These are phyloP conservation scores for Hybognathus amarus DNA, from an alignment of 2,797 vertebrate genomes.

Conservation along the genomic window DNA sequence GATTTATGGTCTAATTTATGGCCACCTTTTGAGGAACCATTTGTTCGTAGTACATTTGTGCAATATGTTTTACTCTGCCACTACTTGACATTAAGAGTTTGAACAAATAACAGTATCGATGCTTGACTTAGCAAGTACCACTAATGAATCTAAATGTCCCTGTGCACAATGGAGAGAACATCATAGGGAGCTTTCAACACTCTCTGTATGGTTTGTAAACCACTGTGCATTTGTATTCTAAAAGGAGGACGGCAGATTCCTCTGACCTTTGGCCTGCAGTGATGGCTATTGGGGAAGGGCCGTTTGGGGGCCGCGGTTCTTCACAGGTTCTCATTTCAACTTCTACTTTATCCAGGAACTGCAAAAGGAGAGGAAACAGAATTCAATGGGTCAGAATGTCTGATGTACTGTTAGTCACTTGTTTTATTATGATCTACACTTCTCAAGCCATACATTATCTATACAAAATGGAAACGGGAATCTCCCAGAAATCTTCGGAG, in stretches of 20 bases:
- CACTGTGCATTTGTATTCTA: background rate
- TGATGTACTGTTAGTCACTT: background rate
- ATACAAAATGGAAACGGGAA: background rate
- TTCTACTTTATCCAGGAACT: constrained; percentile 98
- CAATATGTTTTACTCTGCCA: background rate
- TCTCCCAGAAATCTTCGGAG: background rate
- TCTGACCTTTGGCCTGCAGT: constrained; percentile 95
- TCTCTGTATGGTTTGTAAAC: background rate
- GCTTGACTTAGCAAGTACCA: background rate
- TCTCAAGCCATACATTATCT: background rate
- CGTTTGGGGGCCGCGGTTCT: constrained; percentile 93
- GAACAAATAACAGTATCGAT: background rate
- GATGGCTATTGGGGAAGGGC: constrained; percentile 96
- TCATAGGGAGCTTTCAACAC: background rate
- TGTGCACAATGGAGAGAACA: background rate
- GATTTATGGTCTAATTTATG: background rate
- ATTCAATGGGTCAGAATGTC: background rate
- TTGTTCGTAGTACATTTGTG: background rate
- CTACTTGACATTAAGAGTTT: background rate
- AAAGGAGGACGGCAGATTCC: background rate
- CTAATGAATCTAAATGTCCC: background rate
- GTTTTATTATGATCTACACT: background rate
- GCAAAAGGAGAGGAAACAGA: constrained; percentile 54
- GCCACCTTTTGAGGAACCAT: background rate
- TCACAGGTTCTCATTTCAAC: constrained; percentile 99